These are phyloP conservation scores for Amyelois transitella DNA, from an alignment of 1,140 invertebrate genomes.

Conservation along the genomic window DNA sequence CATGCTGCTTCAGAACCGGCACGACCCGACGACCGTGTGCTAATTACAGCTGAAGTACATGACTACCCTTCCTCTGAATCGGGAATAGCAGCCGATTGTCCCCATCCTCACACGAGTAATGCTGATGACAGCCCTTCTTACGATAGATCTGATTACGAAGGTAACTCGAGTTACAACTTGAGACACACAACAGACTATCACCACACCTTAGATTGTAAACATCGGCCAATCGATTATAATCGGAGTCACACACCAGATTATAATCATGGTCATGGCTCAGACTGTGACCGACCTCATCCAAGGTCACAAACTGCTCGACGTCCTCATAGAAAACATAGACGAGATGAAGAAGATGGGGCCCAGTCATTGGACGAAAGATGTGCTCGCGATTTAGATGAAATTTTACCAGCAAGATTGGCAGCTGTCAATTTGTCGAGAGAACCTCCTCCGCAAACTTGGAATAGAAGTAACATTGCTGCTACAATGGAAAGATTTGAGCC, in stretches of 20 bases:
- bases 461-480: conserved; percentile 76
- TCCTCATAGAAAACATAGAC: conserved; percentile 51
- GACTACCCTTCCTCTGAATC: conserved; percentile 71
- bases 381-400: conserved; percentile 71
- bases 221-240: conserved; percentile 50
- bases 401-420: conserved; percentile 68
- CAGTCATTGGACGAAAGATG: conserved; percentile 70
- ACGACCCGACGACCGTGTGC: conserved; percentile 60
- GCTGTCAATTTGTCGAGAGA: conserved; percentile 67
- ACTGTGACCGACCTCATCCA: conserved; percentile 50
- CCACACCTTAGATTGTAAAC: conserved; percentile 53
- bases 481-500: conserved; percentile 78
- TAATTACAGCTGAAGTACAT: conserved; percentile 71
- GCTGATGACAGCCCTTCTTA: conserved; percentile 64
- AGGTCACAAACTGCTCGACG: conserved; percentile 54
- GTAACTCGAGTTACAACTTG: conserved; percentile 55
- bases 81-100: conserved; percentile 65
- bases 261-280: conserved; percentile 50
- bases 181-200: conserved; percentile 53
- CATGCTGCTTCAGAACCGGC: conserved; percentile 64
- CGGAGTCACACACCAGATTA: conserved; percentile 62
- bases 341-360: conserved; percentile 68
- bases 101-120: conserved; percentile 56
- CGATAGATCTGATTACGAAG: conserved; percentile 63
- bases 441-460: conserved; percentile 61